phyloP scores from a whole-genome alignment of 1,140 invertebrate species.

The Drosophila littoralis region DNA sequence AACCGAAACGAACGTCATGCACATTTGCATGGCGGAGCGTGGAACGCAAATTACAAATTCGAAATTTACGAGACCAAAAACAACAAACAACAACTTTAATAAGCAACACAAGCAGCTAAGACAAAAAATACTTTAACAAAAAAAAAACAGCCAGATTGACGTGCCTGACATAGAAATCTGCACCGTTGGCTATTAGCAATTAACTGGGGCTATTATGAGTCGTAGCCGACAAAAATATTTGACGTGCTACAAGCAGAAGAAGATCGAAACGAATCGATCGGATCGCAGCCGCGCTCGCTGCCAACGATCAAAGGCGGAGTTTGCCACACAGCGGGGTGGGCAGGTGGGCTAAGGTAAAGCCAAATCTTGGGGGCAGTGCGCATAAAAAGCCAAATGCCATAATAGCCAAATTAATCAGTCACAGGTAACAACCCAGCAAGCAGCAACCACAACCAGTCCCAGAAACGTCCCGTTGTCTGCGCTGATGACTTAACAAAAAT shows the following conservation, averaged over 20 bases:
- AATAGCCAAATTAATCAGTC: constrained; percentile 83
- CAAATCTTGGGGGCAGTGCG: constrained; percentile 51
- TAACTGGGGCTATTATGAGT: constrained; percentile 82
- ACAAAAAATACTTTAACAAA: neutral
- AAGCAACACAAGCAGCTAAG: constrained; percentile 57
- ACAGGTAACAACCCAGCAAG: constrained; percentile 76
- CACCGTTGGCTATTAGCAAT: constrained; percentile 83
- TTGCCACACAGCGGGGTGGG: constrained; percentile 6
- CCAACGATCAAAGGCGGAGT: constrained; percentile 52
- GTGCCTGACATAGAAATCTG: constrained; percentile 80
- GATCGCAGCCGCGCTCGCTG: constrained; percentile 58
- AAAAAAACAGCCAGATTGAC: constrained; percentile 47
- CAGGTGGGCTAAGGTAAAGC: neutral
- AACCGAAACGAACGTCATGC: constrained; percentile 78
- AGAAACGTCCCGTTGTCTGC: constrained; percentile 67
- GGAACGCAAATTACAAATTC: constrained; percentile 75
- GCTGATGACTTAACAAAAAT: constrained; percentile 81
- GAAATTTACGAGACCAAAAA: constrained; percentile 50
- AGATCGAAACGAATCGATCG: constrained; percentile 82
- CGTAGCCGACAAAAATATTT: constrained; percentile 70
- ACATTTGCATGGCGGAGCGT: constrained; percentile 74
- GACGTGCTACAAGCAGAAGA: constrained; percentile 82
- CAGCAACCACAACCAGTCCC: constrained; percentile 45
- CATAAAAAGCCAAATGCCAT: constrained; percentile 81
- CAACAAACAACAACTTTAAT: constrained; percentile 61